Conservation (phyloP, 2,888 invertebrate genomes). For the Campopleginae sp. region DNA sequence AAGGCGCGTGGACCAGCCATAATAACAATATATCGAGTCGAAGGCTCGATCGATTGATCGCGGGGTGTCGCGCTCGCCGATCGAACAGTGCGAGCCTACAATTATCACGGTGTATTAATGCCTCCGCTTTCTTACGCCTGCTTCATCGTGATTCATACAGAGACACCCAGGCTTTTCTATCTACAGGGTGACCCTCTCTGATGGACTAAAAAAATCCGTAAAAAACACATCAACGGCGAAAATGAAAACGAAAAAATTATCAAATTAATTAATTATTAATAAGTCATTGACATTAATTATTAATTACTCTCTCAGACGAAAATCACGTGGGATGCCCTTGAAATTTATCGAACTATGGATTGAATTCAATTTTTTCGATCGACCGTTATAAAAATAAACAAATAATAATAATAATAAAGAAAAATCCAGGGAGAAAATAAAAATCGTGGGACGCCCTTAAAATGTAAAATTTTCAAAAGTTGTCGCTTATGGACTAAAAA, state of each 20-base stretch:
- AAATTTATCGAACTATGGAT: too few species aligned
- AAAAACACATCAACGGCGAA: not conserved
- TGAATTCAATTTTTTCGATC: too few species aligned
- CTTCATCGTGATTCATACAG: slow-evolving; percentile 25
- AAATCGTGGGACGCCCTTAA: too few species aligned
- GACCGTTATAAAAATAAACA: too few species aligned
- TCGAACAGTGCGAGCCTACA: slow-evolving; percentile 75
- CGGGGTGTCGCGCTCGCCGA: slow-evolving; percentile 66
- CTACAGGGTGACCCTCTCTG: not conserved
- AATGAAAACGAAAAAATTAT: not conserved
- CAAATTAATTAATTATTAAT: too few species aligned
- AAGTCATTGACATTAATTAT: too few species aligned
- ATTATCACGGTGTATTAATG: slow-evolving; percentile 76
- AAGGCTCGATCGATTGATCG: slow-evolving; percentile 70
- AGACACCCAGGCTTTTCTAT: not conserved
- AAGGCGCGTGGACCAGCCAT: slow-evolving; percentile 41
- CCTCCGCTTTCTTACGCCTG: slow-evolving; percentile 50
- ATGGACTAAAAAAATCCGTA: not conserved
- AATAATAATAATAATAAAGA: too few species aligned
- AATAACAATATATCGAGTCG: slow-evolving; percentile 50
- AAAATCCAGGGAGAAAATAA: too few species aligned
- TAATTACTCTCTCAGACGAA: too few species aligned
- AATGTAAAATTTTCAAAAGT: too few species aligned
- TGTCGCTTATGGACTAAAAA: too few species aligned
- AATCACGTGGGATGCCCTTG: too few species aligned